A percentile compares a stretch with the other conserved stretches of the same genome.
Conservation (phyloP, 2,797 vertebrate genomes). For the Rousettus madagascariensis region DNA sequence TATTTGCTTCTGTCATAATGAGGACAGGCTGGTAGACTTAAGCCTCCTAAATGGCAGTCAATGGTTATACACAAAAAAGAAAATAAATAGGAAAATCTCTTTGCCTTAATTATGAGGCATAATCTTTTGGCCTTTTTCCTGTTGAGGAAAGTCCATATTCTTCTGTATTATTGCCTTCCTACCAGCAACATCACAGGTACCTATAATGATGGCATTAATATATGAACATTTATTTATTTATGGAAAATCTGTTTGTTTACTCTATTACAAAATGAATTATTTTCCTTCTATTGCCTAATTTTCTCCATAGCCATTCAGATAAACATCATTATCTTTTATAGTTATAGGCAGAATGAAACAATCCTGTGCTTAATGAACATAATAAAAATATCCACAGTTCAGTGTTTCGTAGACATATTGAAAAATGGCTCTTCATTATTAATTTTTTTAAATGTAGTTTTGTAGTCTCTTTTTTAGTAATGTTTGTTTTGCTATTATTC, state of each 20-base stretch:
- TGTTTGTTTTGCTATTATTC: background rate
- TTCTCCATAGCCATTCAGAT: background rate
- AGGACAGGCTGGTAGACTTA: background rate
- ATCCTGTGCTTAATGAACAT: background rate
- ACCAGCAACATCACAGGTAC: background rate
- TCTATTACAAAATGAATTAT: background rate
- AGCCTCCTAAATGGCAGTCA: background rate
- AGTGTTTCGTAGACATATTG: background rate
- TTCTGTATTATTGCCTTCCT: background rate
- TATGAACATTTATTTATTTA: background rate
- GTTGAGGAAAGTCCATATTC: background rate
- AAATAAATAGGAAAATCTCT: background rate
- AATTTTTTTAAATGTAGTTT: background rate
- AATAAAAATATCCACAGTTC: background rate
- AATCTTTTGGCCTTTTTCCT: background rate
- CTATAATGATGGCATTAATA: background rate
- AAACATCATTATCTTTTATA: slow-evolving; percentile 4
- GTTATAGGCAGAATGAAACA: background rate
- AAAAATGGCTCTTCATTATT: slow-evolving; percentile 3
- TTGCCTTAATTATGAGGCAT: background rate
- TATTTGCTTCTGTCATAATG: background rate
- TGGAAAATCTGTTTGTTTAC: background rate
- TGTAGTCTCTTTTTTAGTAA: background rate
- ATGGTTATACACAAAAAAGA: background rate
- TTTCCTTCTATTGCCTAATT: background rate